Percentiles rank a stretch among this genome's conserved stretches.
Evolutionary conservation across 2,797 vertebrate species (phyloP).

Genomic region (Peromyscus nudipes): DNA sequence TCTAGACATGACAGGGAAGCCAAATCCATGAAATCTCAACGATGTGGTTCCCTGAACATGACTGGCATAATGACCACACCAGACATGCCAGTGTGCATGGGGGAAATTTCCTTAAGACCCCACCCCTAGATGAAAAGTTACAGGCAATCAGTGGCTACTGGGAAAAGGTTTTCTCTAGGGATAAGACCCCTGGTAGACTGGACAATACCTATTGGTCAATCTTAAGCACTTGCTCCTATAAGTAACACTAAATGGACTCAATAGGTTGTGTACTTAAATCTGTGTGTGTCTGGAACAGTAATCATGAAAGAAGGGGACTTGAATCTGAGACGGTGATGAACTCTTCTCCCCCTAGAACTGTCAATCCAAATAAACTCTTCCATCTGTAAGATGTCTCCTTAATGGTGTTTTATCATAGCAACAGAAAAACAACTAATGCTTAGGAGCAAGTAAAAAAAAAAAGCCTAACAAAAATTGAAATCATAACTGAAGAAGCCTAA

Average conservation of each 20-base stretch:
- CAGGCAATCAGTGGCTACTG: neutral
- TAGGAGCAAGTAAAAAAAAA: neutral
- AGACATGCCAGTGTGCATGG: neutral
- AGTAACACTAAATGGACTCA: neutral
- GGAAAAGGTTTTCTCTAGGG: neutral
- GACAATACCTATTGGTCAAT: neutral
- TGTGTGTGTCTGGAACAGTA: neutral
- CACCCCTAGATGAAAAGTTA: neutral
- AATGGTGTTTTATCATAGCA: neutral
- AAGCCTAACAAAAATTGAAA: neutral
- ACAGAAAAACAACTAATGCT: neutral
- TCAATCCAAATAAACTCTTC: neutral
- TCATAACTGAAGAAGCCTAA: neutral
- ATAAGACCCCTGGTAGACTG: neutral
- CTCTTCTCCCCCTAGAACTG: neutral
- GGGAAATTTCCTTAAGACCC: neutral
- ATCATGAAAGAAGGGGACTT: neutral
- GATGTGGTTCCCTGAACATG: neutral
- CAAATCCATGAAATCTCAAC: neutral
- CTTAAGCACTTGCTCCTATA: neutral
- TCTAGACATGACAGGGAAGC: neutral
- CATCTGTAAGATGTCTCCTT: neutral
- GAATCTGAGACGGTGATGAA: neutral
- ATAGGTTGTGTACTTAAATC: neutral
- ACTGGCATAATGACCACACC: neutral